Evolutionary conservation across 2,888 invertebrate species (phyloP).

Genomic region (Cremastobaeus sp.): DNA sequence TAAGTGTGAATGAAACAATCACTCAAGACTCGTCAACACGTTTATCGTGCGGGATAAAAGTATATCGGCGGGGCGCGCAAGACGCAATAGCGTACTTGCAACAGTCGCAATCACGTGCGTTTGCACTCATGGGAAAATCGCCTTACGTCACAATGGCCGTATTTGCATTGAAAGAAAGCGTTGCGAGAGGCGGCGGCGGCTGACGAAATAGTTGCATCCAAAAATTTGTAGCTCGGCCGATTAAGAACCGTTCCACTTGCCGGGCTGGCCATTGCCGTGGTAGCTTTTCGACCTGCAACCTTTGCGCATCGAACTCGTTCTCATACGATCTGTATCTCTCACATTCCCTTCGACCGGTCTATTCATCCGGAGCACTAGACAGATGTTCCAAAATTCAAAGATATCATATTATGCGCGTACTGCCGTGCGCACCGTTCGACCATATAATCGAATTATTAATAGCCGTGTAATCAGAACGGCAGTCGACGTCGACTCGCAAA

Average conservation of each 20-base stretch:
- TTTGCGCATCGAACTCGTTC: conserved; percentile 26
- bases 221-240: too few relatives aligned
- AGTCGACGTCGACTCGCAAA: too few relatives aligned
- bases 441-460: too few relatives aligned
- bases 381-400: conserved; percentile 58
- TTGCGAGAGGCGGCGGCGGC: too few relatives aligned
- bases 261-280: conserved; percentile 29
- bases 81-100: conserved; percentile 18
- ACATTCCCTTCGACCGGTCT: conserved; percentile 23
- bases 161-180: too few relatives aligned
- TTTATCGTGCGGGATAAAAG: conserved; percentile 45
- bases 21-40: conserved; percentile 36
- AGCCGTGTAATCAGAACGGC: too few relatives aligned
- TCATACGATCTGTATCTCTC: conserved; percentile 36
- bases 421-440: too few relatives aligned
- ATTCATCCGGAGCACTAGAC: conserved; percentile 46
- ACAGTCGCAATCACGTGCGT: conserved; percentile 12
- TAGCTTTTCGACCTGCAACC: conserved; percentile 49
- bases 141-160: too few relatives aligned
- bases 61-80: conserved; percentile 26
- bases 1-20: conserved; percentile 47
- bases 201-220: too few relatives aligned
- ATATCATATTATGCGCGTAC: conserved; percentile 42
- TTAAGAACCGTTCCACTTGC: conserved; percentile 42
- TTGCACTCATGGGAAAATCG: neutral